Evolutionary conservation across 1,140 invertebrate species (phyloP).

Genomic region (Aphelinus atriplicis): DNA sequence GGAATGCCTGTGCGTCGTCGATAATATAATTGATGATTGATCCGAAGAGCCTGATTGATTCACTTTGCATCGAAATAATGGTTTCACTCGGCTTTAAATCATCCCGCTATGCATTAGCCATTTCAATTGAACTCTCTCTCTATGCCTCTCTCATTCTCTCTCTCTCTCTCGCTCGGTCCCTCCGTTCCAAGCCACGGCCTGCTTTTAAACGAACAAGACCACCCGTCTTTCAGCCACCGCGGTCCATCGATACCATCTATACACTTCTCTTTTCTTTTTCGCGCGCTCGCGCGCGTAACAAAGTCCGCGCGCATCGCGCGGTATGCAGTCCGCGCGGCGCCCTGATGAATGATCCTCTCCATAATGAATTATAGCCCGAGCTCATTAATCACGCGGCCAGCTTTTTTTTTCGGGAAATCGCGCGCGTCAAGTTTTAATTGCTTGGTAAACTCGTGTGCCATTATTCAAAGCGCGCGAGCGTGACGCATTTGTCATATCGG

Average conservation of each 20-base stretch:
- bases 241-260: constrained; percentile 6
- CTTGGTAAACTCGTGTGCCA: no score
- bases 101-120: constrained; percentile 13
- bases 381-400: no score
- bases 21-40: no score
- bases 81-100: neutral
- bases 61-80: constrained; percentile 16
- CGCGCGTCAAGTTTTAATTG: no score
- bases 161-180: neutral
- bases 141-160: neutral
- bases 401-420: no score
- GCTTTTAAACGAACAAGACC: constrained; percentile 28
- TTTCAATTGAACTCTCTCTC: constrained; percentile 26
- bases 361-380: no score
- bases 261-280: neutral
- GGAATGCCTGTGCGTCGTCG: no score
- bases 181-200: neutral
- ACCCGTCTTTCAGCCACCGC: constrained; percentile 1
- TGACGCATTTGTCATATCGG: no score
- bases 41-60: neutral
- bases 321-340: no score
- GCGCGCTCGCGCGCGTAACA: constrained; percentile 9
- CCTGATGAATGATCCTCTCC: constrained; percentile 12
- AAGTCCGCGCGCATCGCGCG: neutral
- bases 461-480: no score